A percentile compares a stretch with the other conserved stretches of the same genome.
Evolutionary conservation across 2,797 vertebrate genomes (phyloP).

Genomic region (Phrynocephalus vlangalii): DNA sequence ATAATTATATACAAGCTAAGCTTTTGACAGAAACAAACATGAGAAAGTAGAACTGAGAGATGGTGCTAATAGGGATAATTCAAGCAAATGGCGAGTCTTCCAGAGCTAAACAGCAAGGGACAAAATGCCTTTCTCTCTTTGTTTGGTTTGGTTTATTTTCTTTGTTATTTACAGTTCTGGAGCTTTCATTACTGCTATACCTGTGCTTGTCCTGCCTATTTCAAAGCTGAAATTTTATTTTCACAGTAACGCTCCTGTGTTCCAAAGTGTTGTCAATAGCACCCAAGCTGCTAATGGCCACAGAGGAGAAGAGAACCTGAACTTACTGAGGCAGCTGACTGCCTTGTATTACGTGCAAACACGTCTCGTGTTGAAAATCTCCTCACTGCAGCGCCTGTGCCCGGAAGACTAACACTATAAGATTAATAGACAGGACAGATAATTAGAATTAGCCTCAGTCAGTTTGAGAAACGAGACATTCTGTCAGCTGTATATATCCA

Average conservation of each 20-base stretch:
- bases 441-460: slow-evolving; percentile 58
- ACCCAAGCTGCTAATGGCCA: background rate
- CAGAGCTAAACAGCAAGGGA: background rate
- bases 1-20: no score
- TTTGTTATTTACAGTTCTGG: background rate
- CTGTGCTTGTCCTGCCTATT: no score
- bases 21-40: no score
- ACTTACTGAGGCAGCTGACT: background rate
- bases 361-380: background rate
- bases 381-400: slow-evolving; percentile 23
- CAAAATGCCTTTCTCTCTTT: background rate
- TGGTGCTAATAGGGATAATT: background rate
- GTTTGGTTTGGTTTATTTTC: no score
- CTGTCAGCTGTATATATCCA: slow-evolving; percentile 54
- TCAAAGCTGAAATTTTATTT: background rate
- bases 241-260: background rate
- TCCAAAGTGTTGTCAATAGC: background rate
- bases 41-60: background rate
- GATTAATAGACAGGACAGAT: slow-evolving; percentile 53
- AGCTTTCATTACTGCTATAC: background rate
- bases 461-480: slow-evolving; percentile 53
- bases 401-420: slow-evolving; percentile 22
- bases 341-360: background rate
- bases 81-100: background rate
- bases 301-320: background rate